phyloP scores from a whole-genome alignment of 2,113 vertebrate species.

The Oplegnathus fasciatus region DNA sequence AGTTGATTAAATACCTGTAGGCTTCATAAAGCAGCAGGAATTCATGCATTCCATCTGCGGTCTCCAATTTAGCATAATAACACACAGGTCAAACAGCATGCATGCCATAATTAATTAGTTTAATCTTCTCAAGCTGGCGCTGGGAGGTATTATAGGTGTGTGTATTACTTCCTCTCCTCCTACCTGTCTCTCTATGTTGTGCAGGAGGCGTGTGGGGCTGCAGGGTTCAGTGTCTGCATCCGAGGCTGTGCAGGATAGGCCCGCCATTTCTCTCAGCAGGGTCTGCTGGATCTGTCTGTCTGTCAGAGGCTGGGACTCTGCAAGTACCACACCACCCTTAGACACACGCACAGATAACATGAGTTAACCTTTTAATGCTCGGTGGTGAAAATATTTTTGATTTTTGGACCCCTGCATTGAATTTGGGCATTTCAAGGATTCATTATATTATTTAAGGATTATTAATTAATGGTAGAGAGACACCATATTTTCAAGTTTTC shows the following conservation, averaged over 20 bases:
- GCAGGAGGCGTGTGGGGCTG: conserved; percentile 92
- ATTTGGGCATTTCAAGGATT: background rate
- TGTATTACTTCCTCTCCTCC: background rate
- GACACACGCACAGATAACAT: conserved; percentile 51
- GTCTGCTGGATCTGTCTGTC: conserved; percentile 88
- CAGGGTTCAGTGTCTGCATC: conserved; percentile 91
- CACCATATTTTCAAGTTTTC: background rate
- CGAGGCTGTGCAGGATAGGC: conserved; percentile 83
- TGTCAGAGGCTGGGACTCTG: conserved; percentile 88
- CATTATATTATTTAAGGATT: background rate
- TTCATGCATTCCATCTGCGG: conserved; percentile 31
- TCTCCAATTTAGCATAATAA: conserved; percentile 14
- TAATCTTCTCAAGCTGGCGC: conserved; percentile 22
- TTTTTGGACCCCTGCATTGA: background rate
- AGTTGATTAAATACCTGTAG: conserved; percentile 1
- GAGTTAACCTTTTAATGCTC: background rate
- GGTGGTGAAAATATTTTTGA: background rate
- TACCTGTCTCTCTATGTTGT: conserved; percentile 98
- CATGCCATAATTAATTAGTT: conserved; percentile 11
- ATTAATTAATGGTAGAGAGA: background rate
- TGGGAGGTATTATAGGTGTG: background rate
- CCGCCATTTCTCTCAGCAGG: conserved; percentile 85
- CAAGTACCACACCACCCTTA: conserved; percentile 90
- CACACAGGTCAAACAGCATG: conserved; percentile 19
- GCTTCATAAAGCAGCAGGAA: conserved; percentile 31